A percentile compares a stretch with the other conserved stretches of the same genome.
Evolutionary conservation across 1,140 invertebrate species (phyloP).

Genomic region (Scylla paramamosain): DNA sequence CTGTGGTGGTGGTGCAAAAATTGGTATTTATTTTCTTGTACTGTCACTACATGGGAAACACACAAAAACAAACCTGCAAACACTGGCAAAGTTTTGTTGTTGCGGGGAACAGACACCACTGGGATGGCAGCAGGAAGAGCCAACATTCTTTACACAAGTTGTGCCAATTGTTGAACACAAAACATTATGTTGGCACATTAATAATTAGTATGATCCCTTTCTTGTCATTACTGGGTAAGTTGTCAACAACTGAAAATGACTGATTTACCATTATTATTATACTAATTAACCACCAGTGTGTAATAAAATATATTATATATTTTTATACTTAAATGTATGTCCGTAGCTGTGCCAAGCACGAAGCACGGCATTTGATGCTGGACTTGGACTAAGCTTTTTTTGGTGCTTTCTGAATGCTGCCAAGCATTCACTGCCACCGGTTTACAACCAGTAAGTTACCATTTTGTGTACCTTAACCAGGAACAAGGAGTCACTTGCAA

Average conservation of each 20-base stretch:
- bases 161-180: neutral
- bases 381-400: neutral
- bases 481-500: neutral
- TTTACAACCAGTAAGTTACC: neutral
- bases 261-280: neutral
- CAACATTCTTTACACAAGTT: neutral
- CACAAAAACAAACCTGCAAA: neutral
- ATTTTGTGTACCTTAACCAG: conserved; percentile 1
- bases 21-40: neutral
- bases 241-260: neutral
- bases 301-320: neutral
- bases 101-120: neutral
- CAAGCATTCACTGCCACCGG: neutral
- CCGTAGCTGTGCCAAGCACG: neutral
- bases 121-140: neutral
- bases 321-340: neutral
- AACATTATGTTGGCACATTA: neutral
- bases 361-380: neutral
- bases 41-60: neutral
- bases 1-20: neutral
- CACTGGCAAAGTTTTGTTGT: neutral
- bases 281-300: neutral
- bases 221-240: too few species aligned
- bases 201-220: neutral
- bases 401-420: neutral